These are phyloP conservation scores for Malurus splendens DNA, from an alignment of 2,797 vertebrate species.

Conservation along the genomic window DNA sequence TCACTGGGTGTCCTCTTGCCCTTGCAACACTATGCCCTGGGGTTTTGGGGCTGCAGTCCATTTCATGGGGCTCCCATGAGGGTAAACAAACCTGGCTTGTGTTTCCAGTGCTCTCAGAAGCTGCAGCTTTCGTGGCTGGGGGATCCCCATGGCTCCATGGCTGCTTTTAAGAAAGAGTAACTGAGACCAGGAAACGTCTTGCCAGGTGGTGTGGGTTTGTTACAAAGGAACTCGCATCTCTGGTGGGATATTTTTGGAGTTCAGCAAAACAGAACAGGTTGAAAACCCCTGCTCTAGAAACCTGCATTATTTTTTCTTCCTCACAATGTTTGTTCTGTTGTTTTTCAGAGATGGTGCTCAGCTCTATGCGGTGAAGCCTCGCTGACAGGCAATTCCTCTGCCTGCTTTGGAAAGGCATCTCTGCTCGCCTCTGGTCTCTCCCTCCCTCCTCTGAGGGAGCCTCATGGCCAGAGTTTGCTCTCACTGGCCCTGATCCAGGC, in stretches of 20 bases:
- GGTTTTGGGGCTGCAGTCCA: background rate
- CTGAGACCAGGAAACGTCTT: background rate
- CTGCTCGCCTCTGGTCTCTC: background rate
- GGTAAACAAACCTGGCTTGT: background rate
- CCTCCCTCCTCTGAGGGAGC: background rate
- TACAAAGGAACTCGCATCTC: background rate
- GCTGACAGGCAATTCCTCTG: background rate
- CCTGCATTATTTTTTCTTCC: background rate
- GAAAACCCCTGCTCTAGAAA: slow-evolving; percentile 9
- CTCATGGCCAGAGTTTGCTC: slow-evolving; percentile 19
- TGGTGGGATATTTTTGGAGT: background rate
- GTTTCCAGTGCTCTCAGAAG: background rate
- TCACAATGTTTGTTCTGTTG: background rate
- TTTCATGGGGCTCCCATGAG: background rate
- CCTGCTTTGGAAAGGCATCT: slow-evolving; percentile 12
- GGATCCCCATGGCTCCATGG: background rate
- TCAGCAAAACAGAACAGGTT: slow-evolving; percentile 6
- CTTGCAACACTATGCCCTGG: background rate
- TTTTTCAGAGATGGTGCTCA: background rate
- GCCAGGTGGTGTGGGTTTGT: background rate
- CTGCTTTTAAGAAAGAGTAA: slow-evolving; percentile 18
- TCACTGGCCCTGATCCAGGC: background rate
- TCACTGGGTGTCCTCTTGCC: background rate
- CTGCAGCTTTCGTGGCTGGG: background rate
- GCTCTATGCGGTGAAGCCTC: background rate